A percentile compares a stretch with the other conserved stretches of the same genome.
Conservation (phyloP, 2,113 vertebrate species). For the Alligator mississippiensis region DNA sequence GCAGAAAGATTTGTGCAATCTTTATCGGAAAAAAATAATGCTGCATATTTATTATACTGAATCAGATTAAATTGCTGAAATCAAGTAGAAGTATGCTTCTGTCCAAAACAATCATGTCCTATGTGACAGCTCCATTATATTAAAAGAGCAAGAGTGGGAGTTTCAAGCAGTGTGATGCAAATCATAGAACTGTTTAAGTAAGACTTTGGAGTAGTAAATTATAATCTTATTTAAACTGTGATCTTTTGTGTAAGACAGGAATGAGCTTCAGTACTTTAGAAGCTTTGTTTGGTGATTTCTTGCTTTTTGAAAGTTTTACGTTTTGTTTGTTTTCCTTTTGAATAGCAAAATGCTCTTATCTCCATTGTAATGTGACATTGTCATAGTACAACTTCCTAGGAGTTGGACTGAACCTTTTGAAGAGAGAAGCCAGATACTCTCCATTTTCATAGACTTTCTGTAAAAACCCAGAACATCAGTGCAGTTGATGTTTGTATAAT, state of each 20-base stretch:
- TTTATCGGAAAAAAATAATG: background rate
- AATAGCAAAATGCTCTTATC: background rate
- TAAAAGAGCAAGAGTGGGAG: constrained; percentile 16
- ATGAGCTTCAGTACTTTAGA: background rate
- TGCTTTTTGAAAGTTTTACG: background rate
- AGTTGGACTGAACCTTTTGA: constrained; percentile 16
- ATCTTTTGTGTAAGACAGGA: constrained; percentile 1
- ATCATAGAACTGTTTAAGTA: background rate
- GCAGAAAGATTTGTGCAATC: background rate
- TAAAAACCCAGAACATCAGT: background rate
- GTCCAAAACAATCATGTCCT: background rate
- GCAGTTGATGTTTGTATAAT: background rate
- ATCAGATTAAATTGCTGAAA: constrained; percentile 25
- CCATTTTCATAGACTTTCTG: background rate
- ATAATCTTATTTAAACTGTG: background rate
- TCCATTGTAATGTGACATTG: background rate
- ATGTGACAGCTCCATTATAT: background rate
- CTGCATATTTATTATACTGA: background rate
- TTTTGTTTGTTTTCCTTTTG: background rate
- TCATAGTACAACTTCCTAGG: background rate
- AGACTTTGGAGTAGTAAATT: background rate
- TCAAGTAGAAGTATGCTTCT: constrained; percentile 1
- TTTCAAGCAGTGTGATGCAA: background rate
- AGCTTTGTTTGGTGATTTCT: constrained; percentile 1
- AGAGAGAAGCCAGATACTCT: background rate